Evolutionary conservation across 1,140 invertebrate genomes (phyloP), one percentile per base, ranked within the genome.

Genomic region (Diorhabda elongata): DNA sequence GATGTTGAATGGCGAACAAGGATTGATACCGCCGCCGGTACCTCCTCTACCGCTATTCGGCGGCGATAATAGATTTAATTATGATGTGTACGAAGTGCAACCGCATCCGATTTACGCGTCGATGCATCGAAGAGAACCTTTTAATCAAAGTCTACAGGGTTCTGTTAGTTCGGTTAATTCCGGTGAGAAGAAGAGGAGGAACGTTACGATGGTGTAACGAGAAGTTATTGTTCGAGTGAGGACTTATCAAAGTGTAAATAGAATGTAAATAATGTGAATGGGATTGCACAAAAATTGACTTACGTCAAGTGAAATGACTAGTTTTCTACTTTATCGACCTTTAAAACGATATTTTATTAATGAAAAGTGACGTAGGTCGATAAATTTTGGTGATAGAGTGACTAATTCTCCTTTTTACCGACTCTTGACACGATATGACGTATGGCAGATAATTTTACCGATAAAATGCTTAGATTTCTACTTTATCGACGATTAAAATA

Each of bases 201-300:
- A 86, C 74, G 84, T 86, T 52, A 86, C 85, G 4, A 86, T 86
- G 84, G 85, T 86, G 66, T 86, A 83, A 82, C 78, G 73, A 68
- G 77, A 76, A 73, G 76, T 81, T 71, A 66, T 59, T 4, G 71
- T 79, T 41, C 73, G 71, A 67, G 61, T 76, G 58, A 65, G 73
- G 9, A 64, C 69, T 58, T 73, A 68, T 66, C 74, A 79, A 66
- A 76, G 73, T 69, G 74, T 61, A 63, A 73, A 62, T 75, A 64
- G 74, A 66, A 74, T 52, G 47, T 52, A 52, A 52, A 52, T 52
- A 52, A n/a, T 52, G 47, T 52, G n/a, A 8, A 52, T 52, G 26
- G 26, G 26, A 26, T 26, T 26, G 26, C 0, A 26, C 26, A 26
- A 26, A 26, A 26, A 26, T 26, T 26, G 26, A 26, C 26, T 26